Conservation (phyloP, 1,140 invertebrate genomes). For the Nasonia vitripennis region DNA sequence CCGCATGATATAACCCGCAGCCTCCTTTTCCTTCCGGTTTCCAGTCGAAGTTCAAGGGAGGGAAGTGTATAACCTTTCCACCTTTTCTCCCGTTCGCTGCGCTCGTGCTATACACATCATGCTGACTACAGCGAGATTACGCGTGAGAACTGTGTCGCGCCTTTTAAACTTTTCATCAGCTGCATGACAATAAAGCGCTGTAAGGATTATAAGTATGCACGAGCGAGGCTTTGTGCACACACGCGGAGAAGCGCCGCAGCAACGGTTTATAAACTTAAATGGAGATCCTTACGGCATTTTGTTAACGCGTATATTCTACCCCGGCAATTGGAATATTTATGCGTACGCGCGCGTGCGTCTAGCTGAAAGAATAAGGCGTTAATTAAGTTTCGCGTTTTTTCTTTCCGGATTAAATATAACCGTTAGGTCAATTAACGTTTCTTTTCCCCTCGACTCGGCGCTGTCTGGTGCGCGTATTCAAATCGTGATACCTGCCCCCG, state of each 20-base stretch:
- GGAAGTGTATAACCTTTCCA: background rate
- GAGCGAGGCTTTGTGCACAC: background rate
- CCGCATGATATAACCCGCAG: too few relatives aligned
- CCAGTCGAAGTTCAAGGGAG: background rate
- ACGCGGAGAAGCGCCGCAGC: background rate
- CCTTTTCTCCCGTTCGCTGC: background rate
- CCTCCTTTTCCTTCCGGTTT: background rate
- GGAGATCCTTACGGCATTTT: slow-evolving; percentile 15
- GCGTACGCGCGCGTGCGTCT: background rate
- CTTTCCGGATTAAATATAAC: background rate
- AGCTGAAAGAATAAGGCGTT: background rate
- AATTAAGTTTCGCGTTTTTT: slow-evolving; percentile 8
- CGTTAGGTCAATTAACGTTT: background rate
- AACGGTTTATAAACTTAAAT: slow-evolving; percentile 4
- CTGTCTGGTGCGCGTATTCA: too few relatives aligned
- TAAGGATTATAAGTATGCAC: too few relatives aligned
- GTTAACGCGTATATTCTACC: too few relatives aligned
- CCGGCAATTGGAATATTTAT: slow-evolving; percentile 15
- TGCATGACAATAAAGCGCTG: background rate
- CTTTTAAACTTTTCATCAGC: background rate
- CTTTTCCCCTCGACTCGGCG: too few relatives aligned
- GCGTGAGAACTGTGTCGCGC: slow-evolving; percentile 11
- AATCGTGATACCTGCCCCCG: too few relatives aligned
- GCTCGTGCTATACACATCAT: too few relatives aligned
- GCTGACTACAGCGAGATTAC: too few relatives aligned